Evolutionary conservation across 2,113 vertebrate genomes (phyloP).

Genomic region (Gambusia affinis): DNA sequence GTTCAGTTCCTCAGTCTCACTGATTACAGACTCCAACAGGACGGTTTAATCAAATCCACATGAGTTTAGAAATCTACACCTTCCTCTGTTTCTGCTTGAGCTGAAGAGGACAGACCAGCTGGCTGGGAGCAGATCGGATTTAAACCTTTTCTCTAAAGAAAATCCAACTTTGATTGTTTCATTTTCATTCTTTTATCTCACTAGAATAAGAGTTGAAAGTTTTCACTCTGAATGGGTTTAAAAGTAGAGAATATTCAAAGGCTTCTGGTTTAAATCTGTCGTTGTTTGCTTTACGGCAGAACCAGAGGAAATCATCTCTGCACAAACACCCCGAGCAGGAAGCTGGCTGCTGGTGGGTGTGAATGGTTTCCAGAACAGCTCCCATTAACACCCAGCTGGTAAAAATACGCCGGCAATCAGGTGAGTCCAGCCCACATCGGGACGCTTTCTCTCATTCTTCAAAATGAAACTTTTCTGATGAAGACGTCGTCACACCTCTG

Average conservation of each 20-base stretch:
- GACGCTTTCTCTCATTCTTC: not conserved
- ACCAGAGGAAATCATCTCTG: not conserved
- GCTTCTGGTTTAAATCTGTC: not conserved
- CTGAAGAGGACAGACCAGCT: not conserved
- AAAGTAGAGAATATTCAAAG: not conserved
- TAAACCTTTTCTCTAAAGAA: not conserved
- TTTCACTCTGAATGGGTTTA: not conserved
- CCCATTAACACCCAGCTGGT: not conserved
- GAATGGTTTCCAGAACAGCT: slow-evolving; percentile 1
- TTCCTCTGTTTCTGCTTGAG: not conserved
- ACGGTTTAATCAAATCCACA: not conserved
- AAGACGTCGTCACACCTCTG: not conserved
- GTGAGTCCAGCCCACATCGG: not conserved
- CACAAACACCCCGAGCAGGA: not conserved
- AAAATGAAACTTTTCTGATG: not conserved
- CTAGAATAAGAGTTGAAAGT: not conserved
- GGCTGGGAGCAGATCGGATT: not conserved
- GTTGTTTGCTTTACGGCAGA: not conserved
- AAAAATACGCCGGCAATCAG: not conserved
- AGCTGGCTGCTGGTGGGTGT: not conserved
- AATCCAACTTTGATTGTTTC: not conserved
- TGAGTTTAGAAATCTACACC: not conserved
- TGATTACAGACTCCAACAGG: not conserved
- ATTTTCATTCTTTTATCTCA: not conserved
- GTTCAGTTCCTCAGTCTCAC: not conserved